Percentiles rank a stretch among this genome's conserved stretches.
These are phyloP conservation scores for Amphilophus citrinellus DNA, from an alignment of 2,113 vertebrate species.

Conservation along the genomic window DNA sequence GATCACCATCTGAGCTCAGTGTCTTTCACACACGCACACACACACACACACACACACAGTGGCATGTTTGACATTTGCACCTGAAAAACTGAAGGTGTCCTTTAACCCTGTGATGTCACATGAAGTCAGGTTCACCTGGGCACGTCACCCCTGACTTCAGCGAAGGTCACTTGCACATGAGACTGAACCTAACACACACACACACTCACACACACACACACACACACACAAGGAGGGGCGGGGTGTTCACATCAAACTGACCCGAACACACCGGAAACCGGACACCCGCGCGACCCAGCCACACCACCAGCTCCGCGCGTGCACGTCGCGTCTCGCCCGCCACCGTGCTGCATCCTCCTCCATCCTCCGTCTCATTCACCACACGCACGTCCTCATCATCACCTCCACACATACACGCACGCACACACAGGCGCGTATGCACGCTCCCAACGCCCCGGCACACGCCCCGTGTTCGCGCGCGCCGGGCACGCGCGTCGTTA, in stretches of 20 bases:
- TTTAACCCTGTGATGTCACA: background rate
- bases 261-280: slow-evolving; percentile 18
- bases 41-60: background rate
- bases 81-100: background rate
- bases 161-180: slow-evolving; percentile 49
- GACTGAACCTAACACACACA: slow-evolving; percentile 12
- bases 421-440: slow-evolving; percentile 13
- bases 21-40: background rate
- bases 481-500: slow-evolving; percentile 30
- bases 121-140: background rate
- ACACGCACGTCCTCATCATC: slow-evolving; percentile 28
- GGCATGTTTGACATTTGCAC: background rate
- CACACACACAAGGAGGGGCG: background rate
- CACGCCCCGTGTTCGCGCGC: slow-evolving; percentile 12
- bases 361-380: slow-evolving; percentile 43
- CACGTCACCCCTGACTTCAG: slow-evolving; percentile 37
- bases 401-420: slow-evolving; percentile 4
- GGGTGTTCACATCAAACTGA: background rate
- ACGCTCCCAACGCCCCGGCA: background rate
- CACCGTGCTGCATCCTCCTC: slow-evolving; percentile 45
- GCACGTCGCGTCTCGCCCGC: slow-evolving; percentile 31
- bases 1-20: no score
- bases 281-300: slow-evolving; percentile 5
- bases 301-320: slow-evolving; percentile 31
- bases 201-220: slow-evolving; percentile 5